Base-by-base conservation (phyloP, 2,113 vertebrate species). In the Arizona elegans region DNA sequence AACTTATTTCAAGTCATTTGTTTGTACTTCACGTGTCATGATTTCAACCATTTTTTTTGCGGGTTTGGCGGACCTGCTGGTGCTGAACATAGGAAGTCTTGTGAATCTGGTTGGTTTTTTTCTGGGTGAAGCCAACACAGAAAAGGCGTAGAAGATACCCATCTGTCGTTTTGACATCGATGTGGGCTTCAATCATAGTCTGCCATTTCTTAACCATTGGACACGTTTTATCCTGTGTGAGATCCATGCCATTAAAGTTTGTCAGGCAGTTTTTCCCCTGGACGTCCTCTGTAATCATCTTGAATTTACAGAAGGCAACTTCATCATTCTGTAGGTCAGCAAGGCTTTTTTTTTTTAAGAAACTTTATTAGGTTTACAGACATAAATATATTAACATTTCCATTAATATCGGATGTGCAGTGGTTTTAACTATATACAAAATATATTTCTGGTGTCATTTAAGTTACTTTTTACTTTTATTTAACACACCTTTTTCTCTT, bases 21-120 rank as follows among this genome's bases (percentile, higher is more conserved):
- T 99, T 97, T 99, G 99, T 94, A 99, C 99, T 96, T 99, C 99
- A 50, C 99, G 98, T 91, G 98, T 99, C 99, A 99, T 99, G 97
- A 99, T 99, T 94, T 99, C 99, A 98, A 99, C 99, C 99, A 99
- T 99, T 97, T 99, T 99, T 99, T 97, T 98, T 99, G 95, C 99
- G 98, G 94, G 99, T 99, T 97, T 99, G 98, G 50, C 99, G 98
- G 86, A 99, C 99, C 96, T 99, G 99, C 95, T 99, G 99, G 93
- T 99, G 99, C 97, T 99, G 99, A 62, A 99, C 99, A 0, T 99
- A 99, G 0, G 99, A 99, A 10, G 99, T 99, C 97, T 99, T 99
- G 93, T 99, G 98, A 96, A 99, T 99, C 96, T 99, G 99, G 96
- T 99, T 99, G 87, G 98, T 98, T 56, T 99, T 98, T 94, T 99